Evolutionary conservation across 2,888 invertebrate genomes (phyloP).

Genomic region (Acanthosepion pharaonis): DNA sequence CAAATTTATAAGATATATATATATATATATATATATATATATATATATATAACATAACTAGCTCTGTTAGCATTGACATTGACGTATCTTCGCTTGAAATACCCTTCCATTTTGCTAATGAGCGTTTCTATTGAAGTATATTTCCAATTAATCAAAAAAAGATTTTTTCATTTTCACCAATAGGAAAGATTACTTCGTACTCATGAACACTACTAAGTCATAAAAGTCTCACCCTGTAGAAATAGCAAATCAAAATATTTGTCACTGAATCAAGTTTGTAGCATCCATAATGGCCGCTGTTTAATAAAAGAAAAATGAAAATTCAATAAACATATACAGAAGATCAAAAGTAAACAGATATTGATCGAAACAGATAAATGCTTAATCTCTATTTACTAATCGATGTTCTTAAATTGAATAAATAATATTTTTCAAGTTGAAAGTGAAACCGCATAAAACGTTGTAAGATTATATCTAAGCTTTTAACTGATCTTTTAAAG

Average conservation of each 20-base stretch:
- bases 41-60: background rate
- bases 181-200: background rate
- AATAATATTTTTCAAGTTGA: background rate
- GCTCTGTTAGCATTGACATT: background rate
- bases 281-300: background rate
- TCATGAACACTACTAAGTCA: background rate
- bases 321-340: background rate
- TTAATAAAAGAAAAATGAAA: background rate
- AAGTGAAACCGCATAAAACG: background rate
- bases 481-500: slow-evolving; percentile 1
- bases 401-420: background rate
- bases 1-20: background rate
- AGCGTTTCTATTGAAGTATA: background rate
- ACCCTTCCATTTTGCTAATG: too few species aligned
- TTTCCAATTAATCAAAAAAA: background rate
- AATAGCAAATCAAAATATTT: background rate
- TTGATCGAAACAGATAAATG: background rate
- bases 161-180: background rate
- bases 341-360: background rate
- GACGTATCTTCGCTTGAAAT: too few species aligned
- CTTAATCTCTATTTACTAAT: background rate
- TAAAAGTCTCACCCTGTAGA: background rate
- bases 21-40: background rate
- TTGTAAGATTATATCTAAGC: background rate
- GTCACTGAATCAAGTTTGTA: background rate